Evolutionary conservation across 2,113 vertebrate genomes (phyloP), one percentile per base, ranked within the genome.

Genomic region (Pterocles gutturalis): DNA sequence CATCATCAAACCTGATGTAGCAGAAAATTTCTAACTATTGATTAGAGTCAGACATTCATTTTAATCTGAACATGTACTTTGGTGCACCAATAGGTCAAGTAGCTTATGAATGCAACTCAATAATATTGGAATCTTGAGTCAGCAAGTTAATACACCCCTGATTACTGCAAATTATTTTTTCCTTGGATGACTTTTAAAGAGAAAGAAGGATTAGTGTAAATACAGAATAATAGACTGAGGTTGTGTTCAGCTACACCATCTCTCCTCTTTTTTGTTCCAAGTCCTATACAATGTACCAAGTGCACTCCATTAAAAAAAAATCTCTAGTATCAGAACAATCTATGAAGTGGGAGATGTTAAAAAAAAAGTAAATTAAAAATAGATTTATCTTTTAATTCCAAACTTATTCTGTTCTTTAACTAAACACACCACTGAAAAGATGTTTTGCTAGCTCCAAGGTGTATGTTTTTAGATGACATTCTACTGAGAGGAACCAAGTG

Each of bases 1-100:
- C 89, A 89, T 95, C 92, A 92, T 92, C 75, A 97, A 93, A 85
- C 53, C 58, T 91, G 96, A 95, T 93, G 92, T 95, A 90, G 93
- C 89, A 96, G 91, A 97, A 97, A 95, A 96, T 92, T 84, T 83
- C 89, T 76, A 86, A 54, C 46, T 81, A 91, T 93, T 91, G 95
- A 97, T 96, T 93, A 87, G 34, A 90, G 76, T 81, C 90, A 88
- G 57, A 34, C 79, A 34, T 89, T 93, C 55, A 60, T 89, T 96
- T 89, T 91, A 96, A 87, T 96, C 58, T 88, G 49, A 86, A 83
- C 45, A 43, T 61, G 61, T 85, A 34, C n/a, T 87, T 84, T 34
- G 9, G 48, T 78, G 69, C 65, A 88, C 91, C 87, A 91, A 87
- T 90, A 95, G 90, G 86, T 96, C 91, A 95, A 89, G 61, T 25